phyloP scores from a whole-genome alignment of 2,888 invertebrate species.

The Platycheirus rosarum region DNA sequence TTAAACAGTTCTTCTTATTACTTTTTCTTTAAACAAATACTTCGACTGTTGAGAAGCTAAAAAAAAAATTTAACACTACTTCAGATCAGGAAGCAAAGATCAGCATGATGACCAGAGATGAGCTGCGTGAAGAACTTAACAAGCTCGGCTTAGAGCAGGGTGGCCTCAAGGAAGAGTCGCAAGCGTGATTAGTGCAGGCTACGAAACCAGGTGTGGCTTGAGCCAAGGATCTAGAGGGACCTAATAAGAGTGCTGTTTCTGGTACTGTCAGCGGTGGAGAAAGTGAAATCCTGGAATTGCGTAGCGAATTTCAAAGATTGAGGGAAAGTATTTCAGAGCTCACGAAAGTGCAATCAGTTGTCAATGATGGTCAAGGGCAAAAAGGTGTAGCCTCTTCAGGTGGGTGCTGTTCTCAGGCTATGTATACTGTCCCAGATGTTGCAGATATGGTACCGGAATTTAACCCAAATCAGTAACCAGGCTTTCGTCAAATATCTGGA shows the following conservation, averaged over 20 bases:
- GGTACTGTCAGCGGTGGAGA: background rate
- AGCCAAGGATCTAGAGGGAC: no score
- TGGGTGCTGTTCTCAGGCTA: background rate
- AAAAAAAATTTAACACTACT: no score
- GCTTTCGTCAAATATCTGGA: conserved; percentile 15
- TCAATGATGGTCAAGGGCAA: background rate
- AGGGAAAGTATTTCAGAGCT: background rate
- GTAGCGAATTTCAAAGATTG: background rate
- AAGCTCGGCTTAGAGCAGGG: no score
- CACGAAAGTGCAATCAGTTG: background rate
- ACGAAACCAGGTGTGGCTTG: no score
- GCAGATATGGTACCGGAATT: conserved; percentile 12
- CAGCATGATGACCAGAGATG: no score
- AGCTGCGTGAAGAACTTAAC: no score
- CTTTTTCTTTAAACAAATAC: no score
- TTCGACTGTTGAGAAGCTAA: no score
- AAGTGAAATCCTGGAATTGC: conserved; percentile 9
- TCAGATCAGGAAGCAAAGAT: no score
- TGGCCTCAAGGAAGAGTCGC: no score
- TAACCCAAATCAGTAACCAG: background rate
- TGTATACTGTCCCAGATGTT: conserved; percentile 18
- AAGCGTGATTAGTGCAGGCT: no score
- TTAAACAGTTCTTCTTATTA: no score
- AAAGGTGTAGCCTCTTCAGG: background rate
- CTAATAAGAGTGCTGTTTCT: background rate